These are phyloP conservation scores for Cataglyphis altisquamis DNA, from an alignment of 2,888 invertebrate species.

Conservation along the genomic window DNA sequence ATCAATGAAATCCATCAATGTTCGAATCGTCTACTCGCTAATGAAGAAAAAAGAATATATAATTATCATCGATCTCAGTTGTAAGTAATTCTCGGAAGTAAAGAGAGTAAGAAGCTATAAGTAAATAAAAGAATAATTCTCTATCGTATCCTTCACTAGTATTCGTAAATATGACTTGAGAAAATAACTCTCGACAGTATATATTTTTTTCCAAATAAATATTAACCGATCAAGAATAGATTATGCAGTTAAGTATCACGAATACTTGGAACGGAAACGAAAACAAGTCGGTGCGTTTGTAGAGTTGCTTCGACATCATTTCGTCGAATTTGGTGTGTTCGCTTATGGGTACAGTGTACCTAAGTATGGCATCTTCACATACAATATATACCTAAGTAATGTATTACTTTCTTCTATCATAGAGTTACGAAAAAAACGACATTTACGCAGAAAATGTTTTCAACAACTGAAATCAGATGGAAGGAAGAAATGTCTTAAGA, in stretches of 20 bases:
- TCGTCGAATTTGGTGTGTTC: constrained; percentile 36
- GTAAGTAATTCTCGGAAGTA: constrained; percentile 15
- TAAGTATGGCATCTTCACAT: constrained; percentile 79
- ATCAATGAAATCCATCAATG: constrained; percentile 45
- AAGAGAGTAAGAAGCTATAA: constrained; percentile 21
- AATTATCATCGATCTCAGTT: constrained; percentile 5
- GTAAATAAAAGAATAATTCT: background rate
- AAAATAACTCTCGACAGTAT: constrained; percentile 2
- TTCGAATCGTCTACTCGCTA: constrained; percentile 42
- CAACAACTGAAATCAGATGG: constrained; percentile 15
- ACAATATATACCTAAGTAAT: constrained; percentile 47
- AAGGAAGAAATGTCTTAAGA: constrained; percentile 41
- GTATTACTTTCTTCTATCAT: constrained; percentile 69
- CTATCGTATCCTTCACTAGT: background rate
- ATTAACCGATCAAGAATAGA: constrained; percentile 29
- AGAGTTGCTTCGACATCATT: constrained; percentile 63
- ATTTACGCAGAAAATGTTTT: constrained; percentile 62
- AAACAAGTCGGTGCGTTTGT: constrained; percentile 52
- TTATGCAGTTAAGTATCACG: constrained; percentile 29
- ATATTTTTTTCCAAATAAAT: constrained; percentile 4
- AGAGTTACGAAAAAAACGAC: constrained; percentile 52
- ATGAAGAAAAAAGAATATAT: constrained; percentile 33
- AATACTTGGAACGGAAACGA: constrained; percentile 58
- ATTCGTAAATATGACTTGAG: background rate
- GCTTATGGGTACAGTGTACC: constrained; percentile 72